These are phyloP conservation scores for Forficula auricularia DNA, from an alignment of 1,140 invertebrate genomes.

Conservation along the genomic window DNA sequence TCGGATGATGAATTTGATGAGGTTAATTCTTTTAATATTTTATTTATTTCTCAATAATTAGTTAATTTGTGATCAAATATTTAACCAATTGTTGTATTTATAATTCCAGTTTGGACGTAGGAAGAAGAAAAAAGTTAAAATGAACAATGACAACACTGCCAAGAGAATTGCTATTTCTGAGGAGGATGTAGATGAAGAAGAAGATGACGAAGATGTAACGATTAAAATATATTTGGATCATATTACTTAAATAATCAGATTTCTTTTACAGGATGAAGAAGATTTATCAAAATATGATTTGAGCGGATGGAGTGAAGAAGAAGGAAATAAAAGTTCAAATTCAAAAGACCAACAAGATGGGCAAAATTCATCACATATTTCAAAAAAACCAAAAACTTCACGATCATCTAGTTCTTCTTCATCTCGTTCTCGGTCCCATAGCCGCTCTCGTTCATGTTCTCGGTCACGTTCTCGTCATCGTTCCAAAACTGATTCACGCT, in stretches of 20 bases:
- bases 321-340: constrained; percentile 23
- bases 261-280: constrained; percentile 32
- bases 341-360: neutral
- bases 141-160: constrained; percentile 4
- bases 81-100: constrained; percentile 2
- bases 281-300: constrained; percentile 71
- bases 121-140: constrained; percentile 43
- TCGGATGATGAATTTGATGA: constrained; percentile 90
- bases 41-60: neutral
- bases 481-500: too few species aligned
- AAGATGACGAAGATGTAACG: constrained; percentile 26
- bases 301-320: constrained; percentile 45
- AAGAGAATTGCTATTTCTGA: constrained; percentile 1
- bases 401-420: too few species aligned
- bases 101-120: constrained; percentile 55
- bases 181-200: constrained; percentile 22
- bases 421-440: too few species aligned
- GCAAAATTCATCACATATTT: neutral
- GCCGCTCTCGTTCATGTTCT: too few species aligned
- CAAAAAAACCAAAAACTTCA: neutral
- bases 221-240: too few species aligned
- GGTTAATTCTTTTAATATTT: constrained; percentile 13
- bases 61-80: constrained; percentile 3
- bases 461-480: too few species aligned
- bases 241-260: neutral